Base-by-base conservation (phyloP, 1,140 invertebrate genomes). In the Drosophila oshimai region DNA sequence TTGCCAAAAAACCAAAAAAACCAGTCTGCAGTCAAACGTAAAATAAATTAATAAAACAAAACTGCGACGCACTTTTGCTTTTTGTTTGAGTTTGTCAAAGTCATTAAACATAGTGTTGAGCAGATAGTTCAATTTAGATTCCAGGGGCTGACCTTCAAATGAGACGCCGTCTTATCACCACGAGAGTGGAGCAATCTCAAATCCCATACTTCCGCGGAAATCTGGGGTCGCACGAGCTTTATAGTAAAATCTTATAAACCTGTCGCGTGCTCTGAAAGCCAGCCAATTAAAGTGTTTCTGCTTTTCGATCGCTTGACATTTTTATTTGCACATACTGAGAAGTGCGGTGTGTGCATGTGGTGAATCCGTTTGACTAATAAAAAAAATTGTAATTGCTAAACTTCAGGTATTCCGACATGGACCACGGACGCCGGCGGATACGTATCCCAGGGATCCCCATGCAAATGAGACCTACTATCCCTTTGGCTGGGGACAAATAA, bases 391-490 rank as follows among this genome's bases (percentile, higher is more conserved):
- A 73, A 68, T 86, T 54, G 46, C 39, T 55, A 33, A 74, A 77
- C 74, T 68, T 58, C 75, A 95, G 95, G 91, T 96, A 26, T 94
- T 94, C 88, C 92, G 96, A 44, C 96, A 97, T 93, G 96, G 96
- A 36, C 93, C 95, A 65, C 92, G 96, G 80, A 95, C 95, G 70
- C 96, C 96, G 4, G 94, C 94, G 18, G 92, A 93, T 65, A 94
- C 95, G 10, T 97, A 96, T 90, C 95, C 96, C 0, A 95, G 93
- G 47, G 96, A 97, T 92, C 94, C 94, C 3, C 92, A 96, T 78
- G 92, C 94, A 44, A 93, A 94, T 77, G 89, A 93, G 36, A 92
- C 92, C 6, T 94, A 95, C 90, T 93, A 93, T 90, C 95, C 95
- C 5, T 94, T 93, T 78, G 96, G 96, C 28, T 95, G 95, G 93